Evolutionary conservation across 2,888 invertebrate species (phyloP).

Genomic region (Microplitis deprimator): DNA sequence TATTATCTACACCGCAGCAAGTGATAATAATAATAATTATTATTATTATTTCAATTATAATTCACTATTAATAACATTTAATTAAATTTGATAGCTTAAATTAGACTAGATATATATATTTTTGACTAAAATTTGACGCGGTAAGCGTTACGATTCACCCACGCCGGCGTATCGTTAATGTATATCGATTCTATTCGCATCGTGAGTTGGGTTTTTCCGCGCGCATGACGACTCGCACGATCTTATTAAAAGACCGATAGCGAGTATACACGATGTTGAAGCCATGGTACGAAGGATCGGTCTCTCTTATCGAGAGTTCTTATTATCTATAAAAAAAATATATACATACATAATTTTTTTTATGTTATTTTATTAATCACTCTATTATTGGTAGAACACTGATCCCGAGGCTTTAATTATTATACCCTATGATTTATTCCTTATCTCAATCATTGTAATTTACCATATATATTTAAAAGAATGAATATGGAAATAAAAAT

Average conservation of each 20-base stretch:
- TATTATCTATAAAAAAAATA: constrained; percentile 11
- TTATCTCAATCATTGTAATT: not conserved
- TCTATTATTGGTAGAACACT: not conserved
- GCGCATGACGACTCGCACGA: constrained; percentile 46
- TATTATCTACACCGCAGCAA: not conserved
- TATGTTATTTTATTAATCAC: not conserved
- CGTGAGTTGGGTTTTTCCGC: constrained; percentile 45
- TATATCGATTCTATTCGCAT: constrained; percentile 49
- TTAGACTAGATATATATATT: constrained; percentile 28
- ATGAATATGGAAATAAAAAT: not conserved
- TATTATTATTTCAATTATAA: constrained; percentile 20
- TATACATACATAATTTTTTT: not conserved
- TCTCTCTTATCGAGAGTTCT: constrained; percentile 14
- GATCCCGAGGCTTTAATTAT: not conserved
- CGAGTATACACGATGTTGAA: constrained; percentile 34
- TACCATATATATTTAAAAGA: too few species aligned
- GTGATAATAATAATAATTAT: not conserved
- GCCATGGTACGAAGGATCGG: constrained; percentile 30
- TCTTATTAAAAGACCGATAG: constrained; percentile 40
- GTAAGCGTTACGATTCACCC: constrained; percentile 39
- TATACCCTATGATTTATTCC: not conserved
- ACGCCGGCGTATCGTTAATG: constrained; percentile 47
- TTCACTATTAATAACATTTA: not conserved
- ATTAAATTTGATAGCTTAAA: not conserved
- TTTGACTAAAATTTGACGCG: constrained; percentile 30